These are phyloP conservation scores for Ectobius pallidus DNA, from an alignment of 2,888 invertebrate species.

Conservation along the genomic window DNA sequence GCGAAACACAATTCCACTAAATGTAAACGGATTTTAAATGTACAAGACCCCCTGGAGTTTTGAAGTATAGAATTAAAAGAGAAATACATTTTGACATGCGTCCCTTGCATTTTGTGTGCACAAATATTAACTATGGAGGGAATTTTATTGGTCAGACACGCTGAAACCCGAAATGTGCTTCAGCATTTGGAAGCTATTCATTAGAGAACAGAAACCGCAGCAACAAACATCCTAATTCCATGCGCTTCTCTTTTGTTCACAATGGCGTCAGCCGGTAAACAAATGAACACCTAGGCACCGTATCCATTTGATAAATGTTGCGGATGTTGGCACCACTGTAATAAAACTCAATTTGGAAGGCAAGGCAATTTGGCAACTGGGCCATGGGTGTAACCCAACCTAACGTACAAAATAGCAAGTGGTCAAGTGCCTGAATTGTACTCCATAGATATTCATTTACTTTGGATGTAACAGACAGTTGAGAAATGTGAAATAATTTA, in stretches of 20 bases:
- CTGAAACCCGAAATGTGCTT: constrained; percentile 17
- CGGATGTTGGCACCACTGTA: constrained; percentile 9
- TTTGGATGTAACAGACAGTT: neutral
- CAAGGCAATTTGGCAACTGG: constrained; percentile 25
- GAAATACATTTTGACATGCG: neutral
- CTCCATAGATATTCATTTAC: constrained; percentile 11
- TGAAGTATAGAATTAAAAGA: neutral
- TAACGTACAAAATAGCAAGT: neutral
- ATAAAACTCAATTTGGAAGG: constrained; percentile 30
- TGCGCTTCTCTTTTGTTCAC: neutral
- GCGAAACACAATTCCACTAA: neutral
- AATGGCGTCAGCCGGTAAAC: neutral
- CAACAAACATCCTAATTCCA: constrained; percentile 11
- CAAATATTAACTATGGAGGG: neutral
- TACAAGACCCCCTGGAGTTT: neutral
- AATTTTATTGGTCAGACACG: constrained; percentile 13
- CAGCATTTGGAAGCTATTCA: constrained; percentile 18
- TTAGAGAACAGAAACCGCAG: constrained; percentile 3
- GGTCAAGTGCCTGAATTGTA: neutral
- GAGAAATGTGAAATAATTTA: neutral
- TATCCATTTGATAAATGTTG: constrained; percentile 20
- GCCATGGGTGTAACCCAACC: neutral
- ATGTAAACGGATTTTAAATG: neutral
- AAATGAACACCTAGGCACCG: constrained; percentile 13
- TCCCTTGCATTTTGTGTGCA: neutral